Evolutionary conservation across 2,797 vertebrate genomes (phyloP).

Genomic region (Micropoecilia bifurca): DNA sequence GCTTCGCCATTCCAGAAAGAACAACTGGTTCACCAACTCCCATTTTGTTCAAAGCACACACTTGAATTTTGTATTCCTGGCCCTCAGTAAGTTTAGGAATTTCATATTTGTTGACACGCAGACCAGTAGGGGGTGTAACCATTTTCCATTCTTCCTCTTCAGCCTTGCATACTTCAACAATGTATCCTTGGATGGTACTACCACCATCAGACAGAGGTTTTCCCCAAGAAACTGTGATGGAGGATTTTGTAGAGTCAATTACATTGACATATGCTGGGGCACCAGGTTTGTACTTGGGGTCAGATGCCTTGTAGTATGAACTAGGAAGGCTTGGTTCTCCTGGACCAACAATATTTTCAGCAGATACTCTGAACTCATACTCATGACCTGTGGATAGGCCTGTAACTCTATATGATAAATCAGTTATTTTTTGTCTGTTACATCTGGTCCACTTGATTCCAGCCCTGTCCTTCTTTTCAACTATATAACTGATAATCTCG

Average conservation of each 20-base stretch:
- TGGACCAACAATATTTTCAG: constrained; percentile 94
- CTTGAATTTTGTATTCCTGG: constrained; percentile 93
- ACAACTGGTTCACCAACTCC: constrained; percentile 92
- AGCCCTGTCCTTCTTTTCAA: constrained; percentile 95
- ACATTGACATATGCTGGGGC: constrained; percentile 90
- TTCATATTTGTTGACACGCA: constrained; percentile 93
- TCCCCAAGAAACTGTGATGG: constrained; percentile 90
- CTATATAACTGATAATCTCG: constrained; percentile 90
- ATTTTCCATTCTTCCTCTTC: constrained; percentile 96
- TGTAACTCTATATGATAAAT: constrained; percentile 92
- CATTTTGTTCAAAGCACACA: constrained; percentile 96
- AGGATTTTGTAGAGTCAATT: constrained; percentile 91
- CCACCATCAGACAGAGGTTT: constrained; percentile 97
- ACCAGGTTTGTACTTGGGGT: constrained; percentile 96
- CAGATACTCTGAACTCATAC: constrained; percentile 95
- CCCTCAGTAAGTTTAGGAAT: constrained; percentile 92
- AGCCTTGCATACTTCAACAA: constrained; percentile 95
- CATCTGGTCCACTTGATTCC: constrained; percentile 98
- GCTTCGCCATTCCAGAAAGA: constrained; percentile 90
- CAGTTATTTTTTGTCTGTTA: constrained; percentile 93
- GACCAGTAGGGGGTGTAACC: constrained; percentile 92
- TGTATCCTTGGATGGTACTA: constrained; percentile 91
- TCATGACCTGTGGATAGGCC: constrained; percentile 91
- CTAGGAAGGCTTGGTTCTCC: constrained; percentile 92
- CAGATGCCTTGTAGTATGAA: constrained; percentile 92